Base-by-base conservation (phyloP, 2,888 invertebrate genomes). In the Heliothis peltigera region DNA sequence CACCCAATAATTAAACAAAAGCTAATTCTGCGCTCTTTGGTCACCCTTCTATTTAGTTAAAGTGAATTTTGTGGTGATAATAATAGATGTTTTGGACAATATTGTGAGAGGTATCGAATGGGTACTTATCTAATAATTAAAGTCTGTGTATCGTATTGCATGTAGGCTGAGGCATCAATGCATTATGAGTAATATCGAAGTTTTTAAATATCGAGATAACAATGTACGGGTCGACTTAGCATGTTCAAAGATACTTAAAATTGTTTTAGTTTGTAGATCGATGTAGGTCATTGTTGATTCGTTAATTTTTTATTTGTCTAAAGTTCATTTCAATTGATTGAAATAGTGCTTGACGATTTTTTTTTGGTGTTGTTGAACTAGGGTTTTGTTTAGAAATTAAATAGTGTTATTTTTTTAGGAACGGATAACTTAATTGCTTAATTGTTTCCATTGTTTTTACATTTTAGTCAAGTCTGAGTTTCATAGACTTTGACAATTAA, bases 121-220 rank as follows among this genome's bases (percentile, higher is more conserved):
- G 75, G 80, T 82, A 72, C 66, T 62, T 53, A 73, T 70, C 77
- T 80, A 75, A 80, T 81, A 74, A 81, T 69, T 62, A 69, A 62
- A 67, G 75, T 89, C 82, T 85, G 84, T 91, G 87, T 91, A 84
- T 87, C 86, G 82, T 89, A 84, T 81, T 93, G 94, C 94, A 94
- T 94, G 93, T 92, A 93, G 92, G 89, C 84, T 89, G 89, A 84
- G 80, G 83, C 87, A 89, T 89, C 85, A 85, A 76, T 87, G 91
- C 89, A 91, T 91, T 85, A 79, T 83, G 82, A 78, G 59, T 81
- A 75, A 76, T 81, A 47, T 56, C 64, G 49, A 71, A 72, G 70
- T 60, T 64, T 70, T 67, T 62, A n/a, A n/a, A 69, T 69, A 60
- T 56, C 55, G 61, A 65, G 59, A 64, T 73, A 80, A 71, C 75